These are phyloP conservation scores for Lissocephala sabroskyi DNA, from an alignment of 2,888 invertebrate genomes.

Conservation along the genomic window DNA sequence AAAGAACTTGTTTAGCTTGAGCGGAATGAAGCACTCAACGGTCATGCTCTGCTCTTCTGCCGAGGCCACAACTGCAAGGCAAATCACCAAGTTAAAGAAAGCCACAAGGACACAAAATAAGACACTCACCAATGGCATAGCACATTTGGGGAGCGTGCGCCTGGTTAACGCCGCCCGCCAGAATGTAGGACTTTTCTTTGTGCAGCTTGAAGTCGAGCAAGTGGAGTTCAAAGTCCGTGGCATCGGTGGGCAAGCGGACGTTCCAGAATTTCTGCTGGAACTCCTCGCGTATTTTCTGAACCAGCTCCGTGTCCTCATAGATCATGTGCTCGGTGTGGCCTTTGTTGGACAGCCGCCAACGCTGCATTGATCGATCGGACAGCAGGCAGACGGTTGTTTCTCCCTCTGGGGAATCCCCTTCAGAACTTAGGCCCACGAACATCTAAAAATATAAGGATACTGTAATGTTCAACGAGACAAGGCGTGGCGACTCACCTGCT, in stretches of 20 bases:
- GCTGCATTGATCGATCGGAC: slow-evolving; percentile 85
- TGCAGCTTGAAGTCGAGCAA: slow-evolving; percentile 84
- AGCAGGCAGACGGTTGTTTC: slow-evolving; percentile 80
- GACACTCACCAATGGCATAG: slow-evolving; percentile 80
- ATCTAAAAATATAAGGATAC: slow-evolving; percentile 71
- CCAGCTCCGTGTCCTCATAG: slow-evolving; percentile 81
- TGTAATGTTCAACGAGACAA: too few species aligned
- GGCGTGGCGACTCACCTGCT: slow-evolving; percentile 67
- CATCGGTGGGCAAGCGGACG: slow-evolving; percentile 72
- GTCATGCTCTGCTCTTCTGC: slow-evolving; percentile 50
- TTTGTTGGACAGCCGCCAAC: slow-evolving; percentile 82
- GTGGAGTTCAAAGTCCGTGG: slow-evolving; percentile 79
- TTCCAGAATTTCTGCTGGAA: slow-evolving; percentile 81
- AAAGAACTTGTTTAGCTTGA: slow-evolving; percentile 67
- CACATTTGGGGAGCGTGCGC: slow-evolving; percentile 79
- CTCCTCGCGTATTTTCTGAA: slow-evolving; percentile 81
- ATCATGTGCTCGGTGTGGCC: slow-evolving; percentile 80
- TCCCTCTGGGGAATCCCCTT: slow-evolving; percentile 63
- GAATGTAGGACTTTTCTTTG: slow-evolving; percentile 79
- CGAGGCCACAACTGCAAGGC: slow-evolving; percentile 48
- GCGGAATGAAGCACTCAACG: slow-evolving; percentile 60
- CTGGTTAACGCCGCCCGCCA: slow-evolving; percentile 80
- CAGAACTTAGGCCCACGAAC: slow-evolving; percentile 80
- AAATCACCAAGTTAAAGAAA: background rate
- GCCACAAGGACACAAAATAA: too few species aligned